Percentiles rank a stretch among this genome's conserved stretches.
Conservation (phyloP, 2,888 invertebrate genomes). For the Caenorhabditis sp. region DNA sequence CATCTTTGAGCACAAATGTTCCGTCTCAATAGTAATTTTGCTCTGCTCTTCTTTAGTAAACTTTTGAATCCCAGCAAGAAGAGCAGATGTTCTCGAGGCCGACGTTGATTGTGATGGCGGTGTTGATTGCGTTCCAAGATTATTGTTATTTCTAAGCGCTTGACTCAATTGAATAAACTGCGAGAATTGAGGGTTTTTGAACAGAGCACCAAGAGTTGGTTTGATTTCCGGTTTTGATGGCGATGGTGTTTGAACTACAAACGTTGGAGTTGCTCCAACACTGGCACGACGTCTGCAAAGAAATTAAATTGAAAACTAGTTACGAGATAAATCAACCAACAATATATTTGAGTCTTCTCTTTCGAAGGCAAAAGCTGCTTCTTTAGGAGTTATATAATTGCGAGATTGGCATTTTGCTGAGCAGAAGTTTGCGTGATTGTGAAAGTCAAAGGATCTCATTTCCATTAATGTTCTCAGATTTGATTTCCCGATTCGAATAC, state of each 20-base stretch:
- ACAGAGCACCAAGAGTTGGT: slow-evolving; percentile 25
- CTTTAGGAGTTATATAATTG: slow-evolving; percentile 64
- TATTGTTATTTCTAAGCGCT: slow-evolving; percentile 46
- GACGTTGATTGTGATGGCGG: not conserved
- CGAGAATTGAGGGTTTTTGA: slow-evolving; percentile 45
- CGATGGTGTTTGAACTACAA: not conserved
- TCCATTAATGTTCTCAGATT: slow-evolving; percentile 72
- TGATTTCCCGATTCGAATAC: slow-evolving; percentile 71
- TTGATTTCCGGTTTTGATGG: not conserved
- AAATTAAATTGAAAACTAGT: not conserved
- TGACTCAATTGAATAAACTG: slow-evolving; percentile 47
- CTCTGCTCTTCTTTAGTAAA: slow-evolving; percentile 24
- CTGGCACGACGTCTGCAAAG: not conserved
- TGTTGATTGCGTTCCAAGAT: slow-evolving; percentile 1
- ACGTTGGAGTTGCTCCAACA: not conserved
- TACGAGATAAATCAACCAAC: not conserved
- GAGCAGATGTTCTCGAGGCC: not conserved
- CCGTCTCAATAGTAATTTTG: slow-evolving; percentile 28
- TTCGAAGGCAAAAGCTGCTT: slow-evolving; percentile 9
- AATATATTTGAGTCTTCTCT: not conserved
- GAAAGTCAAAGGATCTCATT: slow-evolving; percentile 72
- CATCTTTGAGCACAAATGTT: not conserved
- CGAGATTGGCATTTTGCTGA: slow-evolving; percentile 72
- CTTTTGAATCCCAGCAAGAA: not conserved
- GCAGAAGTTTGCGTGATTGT: slow-evolving; percentile 71